Evolutionary conservation across 1,140 invertebrate genomes (phyloP).

Genomic region (Aphelenchoides besseyi): DNA sequence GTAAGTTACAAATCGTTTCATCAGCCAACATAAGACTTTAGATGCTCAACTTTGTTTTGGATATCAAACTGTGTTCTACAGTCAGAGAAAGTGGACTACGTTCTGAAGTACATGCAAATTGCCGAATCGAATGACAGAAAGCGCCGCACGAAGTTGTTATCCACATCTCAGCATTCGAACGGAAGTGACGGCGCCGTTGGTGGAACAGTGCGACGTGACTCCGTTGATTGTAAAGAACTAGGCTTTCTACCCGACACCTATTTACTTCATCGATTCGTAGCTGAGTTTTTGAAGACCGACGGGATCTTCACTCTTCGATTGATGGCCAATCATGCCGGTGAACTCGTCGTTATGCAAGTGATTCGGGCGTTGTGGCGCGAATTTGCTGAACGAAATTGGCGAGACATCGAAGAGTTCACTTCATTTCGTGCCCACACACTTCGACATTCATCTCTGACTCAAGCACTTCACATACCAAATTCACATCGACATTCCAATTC

Average conservation of each 20-base stretch:
- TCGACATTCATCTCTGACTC: background rate
- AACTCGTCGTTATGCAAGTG: conserved; percentile 65
- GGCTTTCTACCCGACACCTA: conserved; percentile 43
- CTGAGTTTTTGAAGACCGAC: conserved; percentile 66
- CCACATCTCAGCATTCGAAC: background rate
- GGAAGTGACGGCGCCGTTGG: conserved; percentile 19
- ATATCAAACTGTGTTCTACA: conserved; percentile 47
- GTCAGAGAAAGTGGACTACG: conserved; percentile 57
- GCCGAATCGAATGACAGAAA: conserved; percentile 48
- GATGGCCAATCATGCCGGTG: conserved; percentile 67
- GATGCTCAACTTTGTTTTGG: conserved; percentile 58
- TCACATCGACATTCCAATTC: background rate
- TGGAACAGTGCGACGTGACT: conserved; percentile 25
- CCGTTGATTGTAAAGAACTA: conserved; percentile 26
- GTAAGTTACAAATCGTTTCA: conserved; percentile 31
- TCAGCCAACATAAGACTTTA: conserved; percentile 21
- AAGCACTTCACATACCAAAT: conserved; percentile 8
- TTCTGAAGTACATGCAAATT: conserved; percentile 61
- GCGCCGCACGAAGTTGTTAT: conserved; percentile 23
- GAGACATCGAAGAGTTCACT: conserved; percentile 42
- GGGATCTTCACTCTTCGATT: conserved; percentile 65
- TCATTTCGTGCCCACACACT: conserved; percentile 17
- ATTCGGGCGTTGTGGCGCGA: conserved; percentile 65
- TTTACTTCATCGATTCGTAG: conserved; percentile 61
- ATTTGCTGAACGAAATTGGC: conserved; percentile 54